Evolutionary conservation across 2,888 invertebrate genomes (phyloP), one percentile per base, ranked within the genome.

Genomic region (Drosophila vallismaia): DNA sequence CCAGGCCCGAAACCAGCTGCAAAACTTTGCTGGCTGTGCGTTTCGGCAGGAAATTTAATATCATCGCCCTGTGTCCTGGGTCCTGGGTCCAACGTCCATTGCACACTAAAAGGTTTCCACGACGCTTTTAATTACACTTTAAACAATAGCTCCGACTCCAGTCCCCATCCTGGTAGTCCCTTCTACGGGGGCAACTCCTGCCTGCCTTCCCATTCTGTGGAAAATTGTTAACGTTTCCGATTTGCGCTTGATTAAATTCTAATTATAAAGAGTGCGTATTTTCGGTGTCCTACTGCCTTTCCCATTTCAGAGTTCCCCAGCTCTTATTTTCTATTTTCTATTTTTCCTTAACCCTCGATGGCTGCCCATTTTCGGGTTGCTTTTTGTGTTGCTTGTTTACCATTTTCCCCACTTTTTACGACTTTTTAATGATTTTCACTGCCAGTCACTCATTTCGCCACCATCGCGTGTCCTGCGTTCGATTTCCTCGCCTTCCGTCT

Each of bases 241-340:
- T 86, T 85, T 86, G 81, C 81, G 88, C 85, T 88, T 86, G 85
- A 86, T 86, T 86, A 86, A 88, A 88, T 86, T 88, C 88, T 86
- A 86, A 86, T 86, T 86, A 86, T 86, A 86, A 85, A 83, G 80
- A 80, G 75, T 86, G 83, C 80, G 88, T 88, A 83, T 83, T 86
- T 82, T 51, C 64, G 69, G 67, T 44, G 60, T 60, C 64, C n/a
- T 36, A n/a, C n/a, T 12, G 48, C 62, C 50, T 59, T 53, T 33
- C 14, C 36, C 46, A 14, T 40, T 28, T n/a, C 19, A 19, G 19
- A 19, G 19, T 19, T 2, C 19, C 19, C 19, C 19, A 19, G 19
- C 19, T 19, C 19, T 1, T 19, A 19, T 19, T 19, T 54, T 52
- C 49, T 56, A 49, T 6, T 19, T 67, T 50, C 33, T 12, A 12